Percentiles rank a stretch among this genome's conserved stretches.
Conservation (phyloP, 2,888 invertebrate species). For the Sinodicranocentrus sp. region DNA sequence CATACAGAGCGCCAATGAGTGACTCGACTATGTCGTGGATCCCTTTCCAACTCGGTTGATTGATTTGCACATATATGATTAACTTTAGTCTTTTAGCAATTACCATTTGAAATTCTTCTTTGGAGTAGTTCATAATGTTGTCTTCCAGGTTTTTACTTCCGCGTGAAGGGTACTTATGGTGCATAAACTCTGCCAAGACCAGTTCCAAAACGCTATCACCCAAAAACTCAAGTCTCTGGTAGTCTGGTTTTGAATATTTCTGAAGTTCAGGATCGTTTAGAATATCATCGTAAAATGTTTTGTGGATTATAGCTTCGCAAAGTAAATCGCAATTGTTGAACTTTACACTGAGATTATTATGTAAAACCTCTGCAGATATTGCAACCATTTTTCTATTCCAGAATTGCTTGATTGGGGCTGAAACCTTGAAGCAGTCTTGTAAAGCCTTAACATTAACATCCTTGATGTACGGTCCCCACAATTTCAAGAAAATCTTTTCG, state of each 20-base stretch:
- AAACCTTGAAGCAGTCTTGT: neutral
- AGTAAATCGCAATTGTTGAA: slow-evolving; percentile 5
- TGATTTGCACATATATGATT: neutral
- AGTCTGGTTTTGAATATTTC: too few species aligned
- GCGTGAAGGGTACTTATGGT: neutral
- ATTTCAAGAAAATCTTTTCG: slow-evolving; percentile 10
- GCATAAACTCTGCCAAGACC: neutral
- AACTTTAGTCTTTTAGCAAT: neutral
- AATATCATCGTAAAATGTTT: slow-evolving; percentile 16
- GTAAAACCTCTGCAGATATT: too few species aligned
- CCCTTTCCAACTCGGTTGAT: neutral
- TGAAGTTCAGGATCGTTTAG: neutral
- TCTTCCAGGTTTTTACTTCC: neutral
- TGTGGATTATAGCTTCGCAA: slow-evolving; percentile 28
- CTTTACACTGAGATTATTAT: neutral
- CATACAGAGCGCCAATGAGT: slow-evolving; percentile 17
- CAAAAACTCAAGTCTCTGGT: slow-evolving; percentile 35
- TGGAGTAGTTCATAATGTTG: neutral
- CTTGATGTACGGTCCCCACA: neutral
- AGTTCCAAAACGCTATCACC: slow-evolving; percentile 22
- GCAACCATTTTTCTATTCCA: slow-evolving; percentile 1
- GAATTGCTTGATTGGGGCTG: neutral
- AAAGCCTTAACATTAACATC: neutral
- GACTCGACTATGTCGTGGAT: slow-evolving; percentile 28
- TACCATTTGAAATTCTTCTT: neutral